These are phyloP conservation scores for Pollenia amentaria DNA, from an alignment of 2,888 invertebrate species.

Conservation along the genomic window DNA sequence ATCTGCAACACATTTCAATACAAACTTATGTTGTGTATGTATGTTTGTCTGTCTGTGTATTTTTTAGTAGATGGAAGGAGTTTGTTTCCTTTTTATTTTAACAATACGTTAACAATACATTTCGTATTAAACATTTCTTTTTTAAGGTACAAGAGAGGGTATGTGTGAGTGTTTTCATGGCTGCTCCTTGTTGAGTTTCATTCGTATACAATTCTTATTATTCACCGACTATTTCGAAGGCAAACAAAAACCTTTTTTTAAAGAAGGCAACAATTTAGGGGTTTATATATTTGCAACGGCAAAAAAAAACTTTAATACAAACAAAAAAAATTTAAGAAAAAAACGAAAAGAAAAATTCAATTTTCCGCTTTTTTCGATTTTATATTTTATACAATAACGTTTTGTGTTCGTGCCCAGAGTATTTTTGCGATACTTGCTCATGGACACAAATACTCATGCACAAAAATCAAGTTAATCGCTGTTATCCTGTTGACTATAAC, in stretches of 20 bases:
- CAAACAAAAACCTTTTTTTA: constrained; percentile 6
- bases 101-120: constrained; percentile 70
- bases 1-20: constrained; percentile 65
- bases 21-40: constrained; percentile 27
- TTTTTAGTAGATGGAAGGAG: constrained; percentile 44
- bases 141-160: constrained; percentile 3
- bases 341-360: constrained; percentile 64
- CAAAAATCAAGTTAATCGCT: constrained; percentile 66
- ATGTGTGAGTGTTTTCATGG: constrained; percentile 21
- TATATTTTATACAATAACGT: constrained; percentile 32
- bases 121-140: constrained; percentile 62
- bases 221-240: constrained; percentile 48
- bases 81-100: constrained; percentile 33
- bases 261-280: constrained; percentile 67
- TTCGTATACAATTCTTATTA: constrained; percentile 54
- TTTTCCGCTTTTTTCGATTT: constrained; percentile 69
- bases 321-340: constrained; percentile 5
- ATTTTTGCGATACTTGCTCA: constrained; percentile 23
- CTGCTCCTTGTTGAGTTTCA: constrained; percentile 51
- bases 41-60: constrained; percentile 5
- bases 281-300: constrained; percentile 42
- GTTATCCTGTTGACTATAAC: constrained; percentile 71
- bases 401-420: constrained; percentile 45
- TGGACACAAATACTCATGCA: constrained; percentile 29
- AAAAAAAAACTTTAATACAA: constrained; percentile 15